Evolutionary conservation across 2,797 vertebrate genomes (phyloP).

Genomic region (Poliocrania exsul): DNA sequence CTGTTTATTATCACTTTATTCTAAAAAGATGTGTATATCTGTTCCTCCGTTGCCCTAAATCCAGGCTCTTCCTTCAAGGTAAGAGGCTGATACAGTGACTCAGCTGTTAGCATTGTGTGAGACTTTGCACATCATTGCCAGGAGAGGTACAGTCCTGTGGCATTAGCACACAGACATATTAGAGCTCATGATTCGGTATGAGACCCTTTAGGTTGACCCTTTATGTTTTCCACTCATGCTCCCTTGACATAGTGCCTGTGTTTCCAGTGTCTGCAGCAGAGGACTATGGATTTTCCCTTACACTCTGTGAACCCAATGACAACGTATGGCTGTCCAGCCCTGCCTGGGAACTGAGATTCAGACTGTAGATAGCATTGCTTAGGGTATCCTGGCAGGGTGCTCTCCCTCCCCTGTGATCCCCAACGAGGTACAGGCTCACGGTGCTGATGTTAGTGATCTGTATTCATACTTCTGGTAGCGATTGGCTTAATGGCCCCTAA

Average conservation of each 20-base stretch:
- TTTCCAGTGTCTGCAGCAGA: not conserved
- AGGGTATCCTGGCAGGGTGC: not conserved
- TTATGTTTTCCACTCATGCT: not conserved
- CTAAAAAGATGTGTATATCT: not conserved
- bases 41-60: not conserved
- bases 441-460: not conserved
- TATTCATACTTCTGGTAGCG: not conserved
- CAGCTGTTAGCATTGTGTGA: not conserved
- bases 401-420: fast-evolving
- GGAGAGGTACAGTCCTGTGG: not conserved
- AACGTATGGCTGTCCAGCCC: not conserved
- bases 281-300: not conserved
- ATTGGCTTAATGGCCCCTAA: not conserved
- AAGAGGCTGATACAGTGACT: fast-evolving
- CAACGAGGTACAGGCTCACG: not conserved
- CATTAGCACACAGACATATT: not conserved
- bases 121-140: not conserved
- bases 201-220: not conserved
- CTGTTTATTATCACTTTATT: not conserved
- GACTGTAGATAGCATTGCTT: not conserved
- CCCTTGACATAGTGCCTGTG: fast-evolving
- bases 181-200: not conserved
- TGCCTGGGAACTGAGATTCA: not conserved
- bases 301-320: not conserved
- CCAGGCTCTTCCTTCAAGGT: not conserved